These are phyloP conservation scores for Brachionus sp. DNA, from an alignment of 1,140 invertebrate species.

Conservation along the genomic window DNA sequence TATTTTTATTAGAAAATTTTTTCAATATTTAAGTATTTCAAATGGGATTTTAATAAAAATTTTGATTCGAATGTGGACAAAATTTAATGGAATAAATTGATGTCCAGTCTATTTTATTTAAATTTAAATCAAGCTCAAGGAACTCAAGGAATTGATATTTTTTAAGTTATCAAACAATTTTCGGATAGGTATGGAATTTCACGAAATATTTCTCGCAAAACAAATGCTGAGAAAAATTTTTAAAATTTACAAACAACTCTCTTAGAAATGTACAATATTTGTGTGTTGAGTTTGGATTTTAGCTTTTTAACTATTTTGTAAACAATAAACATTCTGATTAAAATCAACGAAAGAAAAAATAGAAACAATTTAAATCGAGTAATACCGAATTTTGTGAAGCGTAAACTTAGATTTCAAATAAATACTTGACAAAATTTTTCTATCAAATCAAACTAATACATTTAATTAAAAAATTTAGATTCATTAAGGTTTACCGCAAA, in stretches of 20 bases:
- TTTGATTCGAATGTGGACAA: no score
- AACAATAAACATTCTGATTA: background rate
- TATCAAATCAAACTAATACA: background rate
- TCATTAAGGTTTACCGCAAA: background rate
- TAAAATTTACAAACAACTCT: background rate
- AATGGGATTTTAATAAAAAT: no score
- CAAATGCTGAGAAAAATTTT: background rate
- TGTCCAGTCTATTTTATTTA: no score
- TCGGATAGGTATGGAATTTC: background rate
- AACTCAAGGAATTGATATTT: no score
- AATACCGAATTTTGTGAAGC: background rate
- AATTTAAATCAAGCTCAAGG: no score
- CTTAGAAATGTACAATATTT: background rate
- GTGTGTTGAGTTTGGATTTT: background rate
- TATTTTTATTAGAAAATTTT: no score
- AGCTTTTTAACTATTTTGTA: background rate
- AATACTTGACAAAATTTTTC: background rate
- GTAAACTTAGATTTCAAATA: background rate
- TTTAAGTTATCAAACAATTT: background rate
- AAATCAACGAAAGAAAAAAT: background rate
- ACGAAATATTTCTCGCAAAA: background rate
- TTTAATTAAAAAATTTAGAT: background rate
- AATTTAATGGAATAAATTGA: no score
- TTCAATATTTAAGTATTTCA: no score
- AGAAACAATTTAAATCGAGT: conserved; percentile 1